These are phyloP conservation scores for Brachyistius frenatus DNA, from an alignment of 2,113 vertebrate species.

Conservation along the genomic window DNA sequence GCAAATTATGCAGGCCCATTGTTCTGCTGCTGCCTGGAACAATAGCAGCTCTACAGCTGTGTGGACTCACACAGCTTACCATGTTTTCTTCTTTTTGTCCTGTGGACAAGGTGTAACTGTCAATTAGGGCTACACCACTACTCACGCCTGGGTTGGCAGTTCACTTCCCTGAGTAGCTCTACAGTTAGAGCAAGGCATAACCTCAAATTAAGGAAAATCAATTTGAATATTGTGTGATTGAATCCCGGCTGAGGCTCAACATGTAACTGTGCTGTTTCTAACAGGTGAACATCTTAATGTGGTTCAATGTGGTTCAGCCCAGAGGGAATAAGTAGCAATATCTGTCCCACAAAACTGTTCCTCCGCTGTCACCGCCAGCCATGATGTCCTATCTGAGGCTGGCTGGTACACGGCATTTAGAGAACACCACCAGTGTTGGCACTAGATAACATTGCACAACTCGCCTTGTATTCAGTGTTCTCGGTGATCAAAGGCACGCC, in stretches of 20 bases:
- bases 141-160: constrained; percentile 11
- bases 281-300: constrained; percentile 37
- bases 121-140: constrained; percentile 10
- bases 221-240: neutral
- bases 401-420: constrained; percentile 47
- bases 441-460: constrained; percentile 45
- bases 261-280: constrained; percentile 8
- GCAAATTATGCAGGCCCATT: constrained; percentile 61
- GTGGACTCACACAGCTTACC: constrained; percentile 18
- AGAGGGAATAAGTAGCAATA: neutral
- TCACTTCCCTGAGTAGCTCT: constrained; percentile 7
- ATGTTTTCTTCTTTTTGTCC: constrained; percentile 17
- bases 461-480: constrained; percentile 42
- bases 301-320: constrained; percentile 3
- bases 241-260: neutral
- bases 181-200: constrained; percentile 16
- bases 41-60: constrained; percentile 55
- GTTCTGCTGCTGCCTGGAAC: constrained; percentile 56
- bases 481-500: constrained; percentile 62
- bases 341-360: neutral
- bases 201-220: constrained; percentile 25
- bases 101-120: constrained; percentile 9
- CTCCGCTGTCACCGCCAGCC: constrained; percentile 26
- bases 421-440: constrained; percentile 40
- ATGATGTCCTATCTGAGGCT: constrained; percentile 30